Base-by-base conservation (phyloP, 2,888 invertebrate species). In the Rhagium mordax region DNA sequence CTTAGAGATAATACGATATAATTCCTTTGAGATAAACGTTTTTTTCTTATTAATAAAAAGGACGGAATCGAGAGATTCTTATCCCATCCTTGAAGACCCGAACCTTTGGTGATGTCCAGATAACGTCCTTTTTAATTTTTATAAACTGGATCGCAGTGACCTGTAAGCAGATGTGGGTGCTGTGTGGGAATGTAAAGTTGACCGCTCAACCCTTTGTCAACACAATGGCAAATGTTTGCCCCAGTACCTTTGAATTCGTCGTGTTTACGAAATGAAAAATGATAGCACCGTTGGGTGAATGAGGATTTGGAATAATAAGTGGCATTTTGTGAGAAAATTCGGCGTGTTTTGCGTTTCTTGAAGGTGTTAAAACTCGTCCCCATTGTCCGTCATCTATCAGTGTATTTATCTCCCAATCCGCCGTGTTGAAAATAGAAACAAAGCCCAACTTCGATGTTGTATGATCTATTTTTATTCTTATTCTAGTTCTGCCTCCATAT, bases 81-180 rank as follows among this genome's bases (percentile, higher is more conserved):
- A 76, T 76, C 73, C 27, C 10, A 70, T 57, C 72, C 72, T 68
- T 21, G n/a, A 18, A 18, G 15, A 33, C 15, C 20, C 18, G 41
- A 41, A 29, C 60, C 29, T 29, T 27, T 67, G 20, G 72, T 75
- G 81, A 81, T 81, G 80, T 80, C 78, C 78, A 79, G 79, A 82
- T 81, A 80, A 78, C 78, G 77, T 81, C 77, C 74, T 80, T 70
- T 70, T 33, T n/a, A n/a, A 72, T 76, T 71, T 81, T 81, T 73
- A 79, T 78, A 78, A 79, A 75, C 75, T 70, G 74, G 69, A 74
- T 78, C 72, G 72, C 78, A 72, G 76, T 76, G 78, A 76, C 78
- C 76, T 78, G 78, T 76, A 77, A 80, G 79, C 83, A 83, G 83
- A 83, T 83, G 83, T 82, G 81, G 82, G 82, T 78, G 82, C 76